Evolutionary conservation across 2,113 vertebrate genomes (phyloP).

Genomic region (Verasper variegatus): DNA sequence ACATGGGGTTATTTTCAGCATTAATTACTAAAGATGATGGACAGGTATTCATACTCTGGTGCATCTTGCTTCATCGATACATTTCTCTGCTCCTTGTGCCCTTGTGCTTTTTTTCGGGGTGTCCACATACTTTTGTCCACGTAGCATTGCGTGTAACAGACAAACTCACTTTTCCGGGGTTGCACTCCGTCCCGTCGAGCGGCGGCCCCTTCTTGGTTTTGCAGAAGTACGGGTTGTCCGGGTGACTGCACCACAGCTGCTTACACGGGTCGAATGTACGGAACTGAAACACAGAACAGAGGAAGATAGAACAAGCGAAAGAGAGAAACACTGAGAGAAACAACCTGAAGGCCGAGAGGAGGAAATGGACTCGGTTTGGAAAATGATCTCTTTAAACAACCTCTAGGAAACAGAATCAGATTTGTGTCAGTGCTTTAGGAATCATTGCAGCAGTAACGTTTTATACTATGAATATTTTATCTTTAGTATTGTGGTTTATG

Average conservation of each 20-base stretch:
- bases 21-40: too few species aligned
- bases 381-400: too few species aligned
- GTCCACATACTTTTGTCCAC: not conserved
- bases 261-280: constrained; percentile 98
- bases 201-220: constrained; percentile 99
- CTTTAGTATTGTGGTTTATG: too few species aligned
- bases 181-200: constrained; percentile 95
- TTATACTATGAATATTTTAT: too few species aligned
- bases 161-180: constrained; percentile 88
- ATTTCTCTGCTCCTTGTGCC: too few species aligned
- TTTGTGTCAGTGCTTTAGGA: too few species aligned
- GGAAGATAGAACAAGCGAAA: not conserved
- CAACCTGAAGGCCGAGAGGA: too few species aligned
- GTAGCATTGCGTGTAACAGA: not conserved
- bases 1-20: not conserved
- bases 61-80: too few species aligned
- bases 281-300: constrained; percentile 83
- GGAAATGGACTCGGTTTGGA: too few species aligned
- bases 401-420: too few species aligned
- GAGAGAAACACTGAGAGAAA: not conserved
- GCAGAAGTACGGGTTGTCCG: constrained; percentile 98
- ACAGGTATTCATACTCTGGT: too few species aligned
- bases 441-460: too few species aligned
- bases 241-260: constrained; percentile 98
- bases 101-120: not conserved